phyloP scores from a whole-genome alignment of 2,888 invertebrate species.

The Strigamia transsilvanica region DNA sequence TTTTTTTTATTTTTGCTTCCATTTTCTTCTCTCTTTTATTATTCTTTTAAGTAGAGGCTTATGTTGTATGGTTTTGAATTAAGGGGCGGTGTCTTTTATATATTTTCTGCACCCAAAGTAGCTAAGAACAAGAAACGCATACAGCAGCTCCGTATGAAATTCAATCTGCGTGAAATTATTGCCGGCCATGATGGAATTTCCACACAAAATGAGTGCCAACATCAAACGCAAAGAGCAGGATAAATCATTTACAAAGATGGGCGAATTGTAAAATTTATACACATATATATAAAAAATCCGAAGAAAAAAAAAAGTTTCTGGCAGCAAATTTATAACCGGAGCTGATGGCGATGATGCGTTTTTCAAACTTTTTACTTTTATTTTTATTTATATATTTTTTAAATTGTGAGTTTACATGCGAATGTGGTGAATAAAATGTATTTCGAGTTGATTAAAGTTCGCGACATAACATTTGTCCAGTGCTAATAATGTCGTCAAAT shows the following conservation, averaged over 20 bases:
- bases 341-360: too few relatives aligned
- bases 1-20: not conserved
- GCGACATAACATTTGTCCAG: not conserved
- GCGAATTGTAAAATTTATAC: not conserved
- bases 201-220: not conserved
- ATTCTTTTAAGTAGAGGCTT: not conserved
- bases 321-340: too few relatives aligned
- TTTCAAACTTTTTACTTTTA: too few relatives aligned
- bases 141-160: not conserved
- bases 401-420: too few relatives aligned
- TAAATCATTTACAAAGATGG: not conserved
- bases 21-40: not conserved
- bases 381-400: too few relatives aligned
- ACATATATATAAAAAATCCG: too few relatives aligned
- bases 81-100: conserved; percentile 15
- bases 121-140: not conserved
- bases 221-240: not conserved
- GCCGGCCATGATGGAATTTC: conserved; percentile 10
- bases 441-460: too few relatives aligned
- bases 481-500: conserved; percentile 51
- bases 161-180: conserved; percentile 20
- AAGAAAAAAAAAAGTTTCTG: too few relatives aligned
- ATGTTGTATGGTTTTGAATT: conserved; percentile 10
- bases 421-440: too few relatives aligned
- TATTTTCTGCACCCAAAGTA: not conserved